A percentile compares a stretch with the other conserved stretches of the same genome.
Conservation (phyloP, 2,888 invertebrate species). For the Eilema sororculum region DNA sequence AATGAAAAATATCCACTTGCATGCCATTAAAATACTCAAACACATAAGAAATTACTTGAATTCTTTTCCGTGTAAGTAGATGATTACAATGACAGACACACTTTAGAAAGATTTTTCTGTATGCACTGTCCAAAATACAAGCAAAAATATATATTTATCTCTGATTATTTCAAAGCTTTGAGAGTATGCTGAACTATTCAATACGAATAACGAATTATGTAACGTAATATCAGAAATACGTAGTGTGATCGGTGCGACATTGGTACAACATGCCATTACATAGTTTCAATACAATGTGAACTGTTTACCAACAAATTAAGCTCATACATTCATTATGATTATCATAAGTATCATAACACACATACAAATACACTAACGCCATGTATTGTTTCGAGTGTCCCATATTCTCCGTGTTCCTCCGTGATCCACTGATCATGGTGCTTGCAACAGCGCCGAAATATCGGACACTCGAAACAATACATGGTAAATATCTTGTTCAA, state of each 20-base stretch:
- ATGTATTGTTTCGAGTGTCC: no score
- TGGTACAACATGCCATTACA: neutral
- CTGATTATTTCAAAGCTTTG: neutral
- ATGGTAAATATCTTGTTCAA: no score
- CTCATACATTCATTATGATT: conserved; percentile 2
- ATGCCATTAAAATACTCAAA: neutral
- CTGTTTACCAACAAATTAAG: conserved; percentile 12
- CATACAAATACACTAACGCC: neutral
- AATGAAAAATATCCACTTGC: neutral
- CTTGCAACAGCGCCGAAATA: no score
- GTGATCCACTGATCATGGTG: no score
- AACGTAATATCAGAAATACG: neutral
- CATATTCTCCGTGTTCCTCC: no score
- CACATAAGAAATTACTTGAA: neutral
- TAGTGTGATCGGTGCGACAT: neutral
- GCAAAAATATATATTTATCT: neutral
- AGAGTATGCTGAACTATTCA: no score
- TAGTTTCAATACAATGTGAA: neutral
- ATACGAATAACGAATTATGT: no score
- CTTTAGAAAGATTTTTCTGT: no score
- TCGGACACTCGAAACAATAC: no score
- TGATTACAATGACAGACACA: no score
- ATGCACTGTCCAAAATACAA: neutral
- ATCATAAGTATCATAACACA: neutral
- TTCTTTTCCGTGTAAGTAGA: neutral